Evolutionary conservation across 2,888 invertebrate genomes (phyloP).

Genomic region (Pseudolycoriella hygida): DNA sequence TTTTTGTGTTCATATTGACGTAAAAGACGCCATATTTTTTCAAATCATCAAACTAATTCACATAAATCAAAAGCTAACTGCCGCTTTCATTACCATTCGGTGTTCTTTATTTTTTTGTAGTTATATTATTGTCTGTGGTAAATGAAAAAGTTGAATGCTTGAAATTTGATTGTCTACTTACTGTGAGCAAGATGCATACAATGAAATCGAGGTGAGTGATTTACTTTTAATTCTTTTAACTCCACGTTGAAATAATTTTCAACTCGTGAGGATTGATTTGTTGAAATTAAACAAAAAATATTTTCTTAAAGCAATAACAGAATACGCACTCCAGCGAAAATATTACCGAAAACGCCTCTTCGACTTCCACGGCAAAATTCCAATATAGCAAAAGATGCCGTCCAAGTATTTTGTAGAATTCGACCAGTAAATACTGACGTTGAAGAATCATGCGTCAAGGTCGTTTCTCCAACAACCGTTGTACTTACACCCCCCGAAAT

Average conservation of each 20-base stretch:
- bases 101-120: too few relatives aligned
- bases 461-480: slow-evolving; percentile 49
- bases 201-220: too few relatives aligned
- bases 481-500: slow-evolving; percentile 46
- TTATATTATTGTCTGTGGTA: background rate
- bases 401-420: slow-evolving; percentile 77
- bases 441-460: slow-evolving; percentile 48
- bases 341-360: slow-evolving; percentile 1
- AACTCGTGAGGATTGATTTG: too few relatives aligned
- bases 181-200: too few relatives aligned
- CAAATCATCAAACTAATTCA: too few relatives aligned
- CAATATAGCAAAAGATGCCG: slow-evolving; percentile 42
- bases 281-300: too few relatives aligned
- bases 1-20: too few relatives aligned
- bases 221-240: background rate
- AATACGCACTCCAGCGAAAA: background rate
- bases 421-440: slow-evolving; percentile 55
- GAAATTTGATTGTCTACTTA: background rate
- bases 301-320: too few relatives aligned
- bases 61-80: too few relatives aligned
- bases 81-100: too few relatives aligned
- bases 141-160: background rate
- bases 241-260: background rate
- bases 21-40: too few relatives aligned
- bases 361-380: slow-evolving; percentile 3